A percentile compares a stretch with the other conserved stretches of the same genome.
Evolutionary conservation across 2,797 vertebrate species (phyloP).

Genomic region (Enteromius fasciolatus): DNA sequence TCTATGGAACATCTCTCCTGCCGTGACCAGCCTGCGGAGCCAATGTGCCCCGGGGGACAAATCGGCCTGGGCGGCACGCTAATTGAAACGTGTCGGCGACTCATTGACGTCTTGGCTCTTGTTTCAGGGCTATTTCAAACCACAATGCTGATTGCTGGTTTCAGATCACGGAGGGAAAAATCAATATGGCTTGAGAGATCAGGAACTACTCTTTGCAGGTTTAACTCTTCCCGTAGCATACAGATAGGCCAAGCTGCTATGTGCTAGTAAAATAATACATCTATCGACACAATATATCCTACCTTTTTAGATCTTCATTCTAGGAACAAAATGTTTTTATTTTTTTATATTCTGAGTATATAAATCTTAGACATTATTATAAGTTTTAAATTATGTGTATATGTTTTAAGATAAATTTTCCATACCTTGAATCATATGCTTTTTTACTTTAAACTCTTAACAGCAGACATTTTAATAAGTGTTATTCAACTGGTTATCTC

Average conservation of each 20-base stretch:
- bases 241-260: constrained; percentile 63
- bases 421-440: not conserved
- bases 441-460: not conserved
- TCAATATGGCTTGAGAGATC: constrained; percentile 81
- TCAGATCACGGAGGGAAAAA: constrained; percentile 82
- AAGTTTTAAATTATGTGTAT: not conserved
- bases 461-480: constrained; percentile 37
- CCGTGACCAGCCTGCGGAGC: constrained; percentile 71
- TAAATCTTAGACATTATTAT: not conserved
- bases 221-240: constrained; percentile 76
- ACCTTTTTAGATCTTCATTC: not conserved
- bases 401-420: not conserved
- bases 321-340: not conserved
- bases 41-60: constrained; percentile 79
- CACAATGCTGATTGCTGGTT: constrained; percentile 86
- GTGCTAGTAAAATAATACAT: constrained; percentile 8
- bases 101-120: constrained; percentile 84
- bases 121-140: constrained; percentile 87
- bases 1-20: constrained; percentile 63
- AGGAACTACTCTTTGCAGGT: constrained; percentile 76
- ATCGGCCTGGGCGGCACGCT: constrained; percentile 82
- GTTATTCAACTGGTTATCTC: constrained; percentile 36
- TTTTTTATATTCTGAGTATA: not conserved
- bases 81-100: constrained; percentile 92
- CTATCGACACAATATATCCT: not conserved